Conservation (phyloP, 64 coral and sea anemone genomes). For the Montipora cactus region DNA sequence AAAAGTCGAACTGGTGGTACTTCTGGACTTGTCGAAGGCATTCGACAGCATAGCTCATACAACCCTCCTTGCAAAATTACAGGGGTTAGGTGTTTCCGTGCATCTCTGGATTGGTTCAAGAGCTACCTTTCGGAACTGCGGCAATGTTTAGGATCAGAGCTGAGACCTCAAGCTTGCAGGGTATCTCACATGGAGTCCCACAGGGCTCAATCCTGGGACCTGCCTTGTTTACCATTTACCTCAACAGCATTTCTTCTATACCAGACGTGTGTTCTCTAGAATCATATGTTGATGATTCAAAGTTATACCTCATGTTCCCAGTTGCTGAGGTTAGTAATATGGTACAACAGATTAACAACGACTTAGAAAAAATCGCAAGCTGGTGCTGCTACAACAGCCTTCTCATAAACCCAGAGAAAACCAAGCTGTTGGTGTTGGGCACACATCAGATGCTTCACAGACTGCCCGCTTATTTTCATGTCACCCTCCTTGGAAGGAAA, state of each 20-base stretch:
- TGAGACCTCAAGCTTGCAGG: no score
- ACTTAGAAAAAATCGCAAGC: conserved; percentile 18
- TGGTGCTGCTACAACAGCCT: conserved; percentile 70
- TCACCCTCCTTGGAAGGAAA: background rate
- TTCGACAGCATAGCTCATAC: conserved; percentile 48
- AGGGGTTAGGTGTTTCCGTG: conserved; percentile 44
- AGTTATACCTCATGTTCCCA: no score
- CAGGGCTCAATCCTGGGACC: background rate
- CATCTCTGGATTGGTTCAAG: conserved; percentile 55
- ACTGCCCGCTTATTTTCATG: no score
- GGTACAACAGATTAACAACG: background rate
- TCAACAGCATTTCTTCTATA: no score
- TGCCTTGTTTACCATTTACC: no score
- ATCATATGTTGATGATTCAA: no score
- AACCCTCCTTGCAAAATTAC: conserved; percentile 43
- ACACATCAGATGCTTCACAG: conserved; percentile 40
- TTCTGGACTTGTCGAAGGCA: no score
- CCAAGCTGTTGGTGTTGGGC: conserved; percentile 58
- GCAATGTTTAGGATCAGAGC: background rate
- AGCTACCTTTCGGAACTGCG: conserved; percentile 53
- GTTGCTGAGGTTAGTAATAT: no score
- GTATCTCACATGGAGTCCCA: conserved; percentile 26
- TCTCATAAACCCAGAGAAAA: conserved; percentile 75
- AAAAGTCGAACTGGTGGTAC: no score
- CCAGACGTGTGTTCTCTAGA: no score